Evolutionary conservation across 2,797 vertebrate genomes (phyloP).

Genomic region (Basileuterus tristriatus): DNA sequence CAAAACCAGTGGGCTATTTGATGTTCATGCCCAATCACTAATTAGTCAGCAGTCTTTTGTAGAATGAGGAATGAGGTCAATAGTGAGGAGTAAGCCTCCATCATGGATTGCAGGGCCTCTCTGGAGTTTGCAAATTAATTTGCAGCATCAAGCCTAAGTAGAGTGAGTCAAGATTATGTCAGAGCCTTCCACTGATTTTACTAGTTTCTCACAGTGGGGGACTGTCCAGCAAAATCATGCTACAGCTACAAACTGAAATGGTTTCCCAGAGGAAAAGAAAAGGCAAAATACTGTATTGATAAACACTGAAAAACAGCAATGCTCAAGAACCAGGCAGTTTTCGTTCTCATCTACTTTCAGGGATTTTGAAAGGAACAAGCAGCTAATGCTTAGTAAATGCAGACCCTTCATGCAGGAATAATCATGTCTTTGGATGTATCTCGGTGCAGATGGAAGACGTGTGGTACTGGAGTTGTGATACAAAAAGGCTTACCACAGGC

Average conservation of each 20-base stretch:
- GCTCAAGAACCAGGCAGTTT: background rate
- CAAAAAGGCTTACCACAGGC: rapidly evolving
- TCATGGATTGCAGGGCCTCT: background rate
- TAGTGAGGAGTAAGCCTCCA: background rate
- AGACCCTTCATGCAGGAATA: background rate
- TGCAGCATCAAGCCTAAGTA: background rate
- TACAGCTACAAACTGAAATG: background rate
- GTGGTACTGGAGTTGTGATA: background rate
- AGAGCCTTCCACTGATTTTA: background rate
- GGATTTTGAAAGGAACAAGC: background rate
- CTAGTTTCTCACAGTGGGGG: background rate
- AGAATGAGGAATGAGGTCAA: background rate
- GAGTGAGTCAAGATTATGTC: background rate
- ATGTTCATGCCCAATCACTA: background rate
- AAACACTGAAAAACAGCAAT: background rate
- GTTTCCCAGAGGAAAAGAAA: background rate
- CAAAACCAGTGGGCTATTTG: background rate
- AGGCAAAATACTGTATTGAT: background rate
- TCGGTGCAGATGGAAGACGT: background rate
- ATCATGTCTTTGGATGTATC: background rate
- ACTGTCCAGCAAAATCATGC: background rate
- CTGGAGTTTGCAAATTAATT: background rate
- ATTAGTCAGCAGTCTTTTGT: background rate
- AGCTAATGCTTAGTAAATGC: background rate
- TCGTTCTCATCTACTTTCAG: background rate